Evolutionary conservation across 2,888 invertebrate species (phyloP), one percentile per base, ranked within the genome.

Genomic region (Imbricaverruca yamaguchii): DNA sequence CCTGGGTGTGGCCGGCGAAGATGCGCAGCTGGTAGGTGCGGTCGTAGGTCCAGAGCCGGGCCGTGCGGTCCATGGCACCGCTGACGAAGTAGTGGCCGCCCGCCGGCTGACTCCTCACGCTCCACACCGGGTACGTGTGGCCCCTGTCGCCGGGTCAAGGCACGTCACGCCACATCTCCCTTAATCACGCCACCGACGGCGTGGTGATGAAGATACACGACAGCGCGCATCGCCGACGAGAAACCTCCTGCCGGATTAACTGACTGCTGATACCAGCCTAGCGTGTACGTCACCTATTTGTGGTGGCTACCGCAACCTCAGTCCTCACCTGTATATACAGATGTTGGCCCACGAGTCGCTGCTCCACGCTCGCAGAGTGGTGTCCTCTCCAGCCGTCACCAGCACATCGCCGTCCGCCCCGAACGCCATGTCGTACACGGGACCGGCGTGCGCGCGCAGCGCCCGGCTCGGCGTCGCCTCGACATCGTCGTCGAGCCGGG

Each of bases 1-100:
- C 94, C 86, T 93, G 91, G 81, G 92, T 92, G 87, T 98, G 97
- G 1, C 97, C 97, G 65, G 93, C 92, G 87, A 95, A 95, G 83
- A 94, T 91, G 84, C 96, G 90, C 1, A 96, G 89, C 13, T 94
- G 94, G 86, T 92, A 93, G 59, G 93, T 93, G 84, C 93, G 91
- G 86, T 95, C 95, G 82, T 93, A 88, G 25, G 91, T 90, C 95
- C 95, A 96, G 57, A 96, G 88, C 85, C 93, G 91, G 12, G 93
- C 93, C 56, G 94, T 94, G 85, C 90, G 90, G 86, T 96, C 95
- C 83, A 92, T 91, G 21, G 94, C 94, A 80, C 93, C 93, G 2
- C 94, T 93, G 9, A 91, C 93, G 85, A 94, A 91, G 86, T 92
- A 92, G 21, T 91, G 88, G 67, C 91, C 91, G 84, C 87, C 90